Evolutionary conservation across 1,140 invertebrate species (phyloP).

Genomic region (Drosophila arawakana): DNA sequence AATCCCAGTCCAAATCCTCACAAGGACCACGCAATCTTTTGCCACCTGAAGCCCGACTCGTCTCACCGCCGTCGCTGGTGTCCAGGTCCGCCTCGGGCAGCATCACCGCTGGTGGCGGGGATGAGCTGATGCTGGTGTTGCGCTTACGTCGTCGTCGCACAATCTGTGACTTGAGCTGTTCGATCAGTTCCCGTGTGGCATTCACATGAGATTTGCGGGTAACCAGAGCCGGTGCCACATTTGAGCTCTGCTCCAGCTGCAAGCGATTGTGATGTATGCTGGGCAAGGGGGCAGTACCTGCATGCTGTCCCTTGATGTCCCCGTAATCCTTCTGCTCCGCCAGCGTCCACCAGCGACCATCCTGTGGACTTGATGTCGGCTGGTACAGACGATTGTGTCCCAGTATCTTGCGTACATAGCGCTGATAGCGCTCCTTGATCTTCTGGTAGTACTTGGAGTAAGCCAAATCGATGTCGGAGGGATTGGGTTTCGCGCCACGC

Average conservation of each 20-base stretch:
- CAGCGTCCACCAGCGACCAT: constrained; percentile 57
- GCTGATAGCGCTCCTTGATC: constrained; percentile 78
- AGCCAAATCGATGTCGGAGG: constrained; percentile 67
- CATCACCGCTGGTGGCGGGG: constrained; percentile 28
- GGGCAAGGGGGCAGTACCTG: constrained; percentile 45
- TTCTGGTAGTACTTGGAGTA: constrained; percentile 80
- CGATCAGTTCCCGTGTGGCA: constrained; percentile 55
- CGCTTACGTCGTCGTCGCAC: constrained; percentile 67
- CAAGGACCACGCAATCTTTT: constrained; percentile 85
- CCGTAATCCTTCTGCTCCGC: constrained; percentile 58
- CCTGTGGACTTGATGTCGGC: constrained; percentile 51
- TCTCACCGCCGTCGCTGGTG: constrained; percentile 62
- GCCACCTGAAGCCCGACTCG: constrained; percentile 51
- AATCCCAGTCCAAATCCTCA: constrained; percentile 83
- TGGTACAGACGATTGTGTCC: constrained; percentile 56
- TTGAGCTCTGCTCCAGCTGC: constrained; percentile 34
- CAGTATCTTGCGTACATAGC: constrained; percentile 77
- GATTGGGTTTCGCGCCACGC: constrained; percentile 44
- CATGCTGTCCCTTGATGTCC: constrained; percentile 33
- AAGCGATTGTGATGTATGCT: constrained; percentile 46
- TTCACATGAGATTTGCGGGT: constrained; percentile 43
- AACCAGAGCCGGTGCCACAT: constrained; percentile 40
- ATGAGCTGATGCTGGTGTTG: constrained; percentile 49
- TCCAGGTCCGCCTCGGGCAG: constrained; percentile 60
- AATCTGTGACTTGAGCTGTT: constrained; percentile 79